Evolutionary conservation across 2,888 invertebrate species (phyloP).

Genomic region (Thysanoteuthis rhombus): DNA sequence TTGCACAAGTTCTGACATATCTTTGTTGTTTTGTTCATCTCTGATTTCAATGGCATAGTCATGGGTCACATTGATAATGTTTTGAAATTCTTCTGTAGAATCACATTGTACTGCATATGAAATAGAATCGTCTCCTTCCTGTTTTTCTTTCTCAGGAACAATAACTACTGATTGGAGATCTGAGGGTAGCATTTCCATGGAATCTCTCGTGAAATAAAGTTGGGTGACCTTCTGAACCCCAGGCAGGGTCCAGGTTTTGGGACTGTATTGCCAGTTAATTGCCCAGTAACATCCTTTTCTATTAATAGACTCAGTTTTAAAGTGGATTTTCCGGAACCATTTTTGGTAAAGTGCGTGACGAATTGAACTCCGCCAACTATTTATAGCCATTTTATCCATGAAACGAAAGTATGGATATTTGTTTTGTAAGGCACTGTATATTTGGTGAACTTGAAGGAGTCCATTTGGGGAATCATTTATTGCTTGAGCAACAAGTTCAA

Average conservation of each 20-base stretch:
- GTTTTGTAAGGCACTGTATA: slow-evolving; percentile 56
- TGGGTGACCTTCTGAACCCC: slow-evolving; percentile 20
- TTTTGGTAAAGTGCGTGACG: slow-evolving; percentile 61
- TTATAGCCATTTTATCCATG: slow-evolving; percentile 55
- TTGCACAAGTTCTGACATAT: slow-evolving; percentile 39
- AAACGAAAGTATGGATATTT: slow-evolving; percentile 58
- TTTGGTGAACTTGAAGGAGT: slow-evolving; percentile 59
- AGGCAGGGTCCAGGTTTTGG: slow-evolving; percentile 51
- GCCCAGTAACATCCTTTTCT: slow-evolving; percentile 59
- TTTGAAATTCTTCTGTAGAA: slow-evolving; percentile 34
- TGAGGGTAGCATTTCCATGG: not conserved
- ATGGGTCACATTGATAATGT: slow-evolving; percentile 38
- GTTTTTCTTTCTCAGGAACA: slow-evolving; percentile 35
- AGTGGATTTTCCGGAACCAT: slow-evolving; percentile 57
- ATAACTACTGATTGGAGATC: slow-evolving; percentile 34
- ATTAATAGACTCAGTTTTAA: slow-evolving; percentile 49
- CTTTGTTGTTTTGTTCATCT: not conserved
- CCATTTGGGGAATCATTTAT: slow-evolving; percentile 57
- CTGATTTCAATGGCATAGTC: slow-evolving; percentile 36
- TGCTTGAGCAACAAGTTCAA: slow-evolving; percentile 57
- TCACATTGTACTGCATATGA: not conserved
- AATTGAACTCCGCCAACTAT: slow-evolving; percentile 60
- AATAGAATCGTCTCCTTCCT: slow-evolving; percentile 26
- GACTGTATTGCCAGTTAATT: slow-evolving; percentile 47
- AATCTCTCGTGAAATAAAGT: slow-evolving; percentile 13